Base-by-base conservation (phyloP, 1,140 invertebrate genomes). In the Saccostrea glomerata region DNA sequence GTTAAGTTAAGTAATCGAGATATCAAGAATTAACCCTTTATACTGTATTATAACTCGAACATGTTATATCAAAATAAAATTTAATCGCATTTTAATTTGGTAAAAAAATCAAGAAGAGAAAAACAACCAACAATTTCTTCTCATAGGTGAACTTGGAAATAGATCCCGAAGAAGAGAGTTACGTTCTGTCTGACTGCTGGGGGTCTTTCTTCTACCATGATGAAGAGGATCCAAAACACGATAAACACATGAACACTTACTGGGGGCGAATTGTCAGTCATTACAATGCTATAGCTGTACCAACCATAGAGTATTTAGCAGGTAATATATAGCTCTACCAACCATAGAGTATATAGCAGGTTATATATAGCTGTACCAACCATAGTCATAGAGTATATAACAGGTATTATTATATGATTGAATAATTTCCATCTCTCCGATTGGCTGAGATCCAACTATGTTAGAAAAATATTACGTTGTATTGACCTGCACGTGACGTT, bases 281-380 rank as follows among this genome's bases (percentile, higher is more conserved):
- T 55, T 96, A 97, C 93, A 95, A 96, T 12, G 96, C 96, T 94
- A 94, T 97, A n/a, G 97, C 97, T 93, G 95, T 97, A 83, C 97
- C 97, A 7, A 95, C 95, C 85, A 93, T 97, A 77, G 96, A 97
- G 82, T 94, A 94, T 88, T 89, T 94, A 36, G 90, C 94, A 92
- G 92, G 94, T 94, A 90, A 84, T 47, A 40, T 30, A 54, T 56
- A 5, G 25, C 54, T 17, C 0, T 30, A 12, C 54, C 11, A 17
- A 54, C 23, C 15, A 15, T 58, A 17, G 11, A 85, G 54, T 36
- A 84, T 47, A 54, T 84, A 56, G 84, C 56, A n/a, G 84, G 23
- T 56, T 20, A 58, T 13, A 20, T 92, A 95, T 96, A 9, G 96
- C 96, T 94, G 94, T 97, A 23, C 97, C 97, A 92, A 95, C 97